These are phyloP conservation scores for Origma solitaria DNA, from an alignment of 2,113 vertebrate species.

Conservation along the genomic window DNA sequence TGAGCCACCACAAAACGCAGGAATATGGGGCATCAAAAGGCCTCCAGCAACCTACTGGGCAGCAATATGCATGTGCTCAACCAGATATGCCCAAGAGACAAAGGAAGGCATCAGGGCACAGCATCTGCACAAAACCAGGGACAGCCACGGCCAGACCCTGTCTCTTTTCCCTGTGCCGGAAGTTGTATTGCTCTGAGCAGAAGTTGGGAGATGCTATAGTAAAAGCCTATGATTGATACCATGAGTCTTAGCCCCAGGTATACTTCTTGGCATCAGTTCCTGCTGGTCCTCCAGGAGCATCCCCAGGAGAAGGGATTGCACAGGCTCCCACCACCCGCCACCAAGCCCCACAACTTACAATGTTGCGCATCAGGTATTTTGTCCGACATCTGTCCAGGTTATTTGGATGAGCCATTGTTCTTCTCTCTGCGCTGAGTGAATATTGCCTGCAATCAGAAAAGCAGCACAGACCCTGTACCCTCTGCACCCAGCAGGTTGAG, in stretches of 20 bases:
- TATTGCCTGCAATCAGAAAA: conserved; percentile 77
- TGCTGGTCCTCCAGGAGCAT: background rate
- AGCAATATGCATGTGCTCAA: background rate
- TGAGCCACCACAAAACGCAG: background rate
- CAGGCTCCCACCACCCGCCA: background rate
- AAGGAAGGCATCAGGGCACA: background rate
- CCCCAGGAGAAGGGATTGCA: background rate
- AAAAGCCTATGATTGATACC: background rate
- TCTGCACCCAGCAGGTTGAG: background rate
- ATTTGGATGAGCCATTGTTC: conserved; percentile 80
- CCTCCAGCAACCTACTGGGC: background rate
- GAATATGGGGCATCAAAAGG: background rate
- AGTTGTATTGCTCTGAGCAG: background rate
- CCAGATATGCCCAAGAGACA: background rate
- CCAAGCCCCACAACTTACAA: conserved; percentile 69
- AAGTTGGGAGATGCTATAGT: background rate
- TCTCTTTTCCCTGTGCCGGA: background rate
- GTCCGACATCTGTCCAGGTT: conserved; percentile 79
- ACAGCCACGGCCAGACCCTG: background rate
- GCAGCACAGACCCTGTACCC: background rate
- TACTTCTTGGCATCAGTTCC: background rate
- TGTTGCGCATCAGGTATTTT: conserved; percentile 77
- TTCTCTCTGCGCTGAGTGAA: conserved; percentile 70
- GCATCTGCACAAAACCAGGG: background rate
- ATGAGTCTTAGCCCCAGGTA: background rate